These are phyloP conservation scores for Pyrgilauda ruficollis DNA, from an alignment of 2,113 vertebrate genomes.

Conservation along the genomic window DNA sequence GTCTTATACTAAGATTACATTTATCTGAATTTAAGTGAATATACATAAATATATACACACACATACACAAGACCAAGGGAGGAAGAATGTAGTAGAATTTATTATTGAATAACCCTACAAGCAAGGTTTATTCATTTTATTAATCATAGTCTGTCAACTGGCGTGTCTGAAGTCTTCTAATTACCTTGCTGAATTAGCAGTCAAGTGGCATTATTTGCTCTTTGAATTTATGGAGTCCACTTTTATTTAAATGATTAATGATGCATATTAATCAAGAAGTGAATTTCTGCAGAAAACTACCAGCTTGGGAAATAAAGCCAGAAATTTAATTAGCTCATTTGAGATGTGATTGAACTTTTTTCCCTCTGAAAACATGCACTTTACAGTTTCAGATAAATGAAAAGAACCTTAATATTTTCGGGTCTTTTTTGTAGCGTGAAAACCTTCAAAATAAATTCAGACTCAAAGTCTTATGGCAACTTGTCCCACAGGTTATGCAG, in stretches of 20 bases:
- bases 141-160: conserved; percentile 22
- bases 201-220: conserved; percentile 43
- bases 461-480: background rate
- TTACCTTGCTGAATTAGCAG: conserved; percentile 29
- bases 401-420: background rate
- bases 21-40: background rate
- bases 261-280: conserved; percentile 52
- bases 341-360: background rate
- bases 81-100: conserved; percentile 19
- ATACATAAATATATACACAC: background rate
- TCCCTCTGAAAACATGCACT: background rate
- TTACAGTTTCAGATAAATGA: background rate
- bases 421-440: background rate
- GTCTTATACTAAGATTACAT: background rate
- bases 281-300: conserved; percentile 22
- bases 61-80: background rate
- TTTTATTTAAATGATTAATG: conserved; percentile 65
- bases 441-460: background rate
- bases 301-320: conserved; percentile 8
- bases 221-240: conserved; percentile 40
- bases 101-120: background rate
- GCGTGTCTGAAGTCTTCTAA: background rate
- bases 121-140: conserved; percentile 4
- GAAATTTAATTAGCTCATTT: conserved; percentile 57
- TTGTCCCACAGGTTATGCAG: background rate